Base-by-base conservation (phyloP, 2,113 vertebrate species). In the Conger conger region DNA sequence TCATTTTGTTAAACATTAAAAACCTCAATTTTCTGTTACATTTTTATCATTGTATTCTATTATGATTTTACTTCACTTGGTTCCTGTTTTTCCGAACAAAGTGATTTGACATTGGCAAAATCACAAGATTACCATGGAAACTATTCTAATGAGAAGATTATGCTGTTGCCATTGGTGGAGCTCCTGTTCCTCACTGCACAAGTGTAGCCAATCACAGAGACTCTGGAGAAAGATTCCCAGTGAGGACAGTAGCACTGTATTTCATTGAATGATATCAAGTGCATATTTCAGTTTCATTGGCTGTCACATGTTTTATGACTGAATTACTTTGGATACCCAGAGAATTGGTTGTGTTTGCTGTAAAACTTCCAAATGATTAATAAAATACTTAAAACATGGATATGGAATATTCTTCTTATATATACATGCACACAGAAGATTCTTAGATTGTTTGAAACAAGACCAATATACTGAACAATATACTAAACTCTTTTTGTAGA, bases 341-440 rank as follows among this genome's bases (percentile, higher is more conserved):
- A 63, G 86, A 76, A 87, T 23, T 82, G 60, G n/a, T 4, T 85
- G 23, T 83, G 86, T 89, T 86, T 78, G 84, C 89, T 88, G 88
- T 88, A 86, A 88, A 57, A 89, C 73, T 86, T 91, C 86, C 89
- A 89, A 92, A 79, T 89, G 80, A 89, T 79, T 87, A 88, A 73
- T 73, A 89, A 88, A 63, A 91, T 91, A 84, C 50, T 86, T 4
- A 30, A 53, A 85, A 86, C 1, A 68, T 68, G 30, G 30, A 27
- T 33, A 11, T 30, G 27, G 27, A n/a, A n/a, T n/a, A 23, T 3
- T 23, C 4, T 63, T 63, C 20, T 23, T 63, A 27, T 63, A 63
- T 63, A 53, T 16, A 53, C 50, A 53, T 53, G 16, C 16, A 53
- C 16, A 53, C 7, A 53, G 50, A 53, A 16, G 8, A 53, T 0